Evolutionary conservation across 37 sponge, comb jelly and placozoan species (phyloP).

Genomic region (Mnemiopsis leidyi): DNA sequence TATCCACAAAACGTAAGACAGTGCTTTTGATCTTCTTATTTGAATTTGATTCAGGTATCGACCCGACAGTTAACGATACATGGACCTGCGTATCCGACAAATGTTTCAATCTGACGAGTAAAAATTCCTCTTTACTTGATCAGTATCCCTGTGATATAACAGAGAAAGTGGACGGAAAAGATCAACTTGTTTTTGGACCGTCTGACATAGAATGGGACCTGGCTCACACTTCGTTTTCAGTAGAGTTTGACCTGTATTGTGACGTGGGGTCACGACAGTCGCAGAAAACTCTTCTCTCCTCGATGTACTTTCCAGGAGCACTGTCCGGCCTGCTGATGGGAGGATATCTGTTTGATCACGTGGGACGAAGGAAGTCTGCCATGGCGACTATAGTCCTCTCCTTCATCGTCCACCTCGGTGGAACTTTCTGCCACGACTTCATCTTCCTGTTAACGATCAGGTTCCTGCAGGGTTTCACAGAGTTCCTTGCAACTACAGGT

Average conservation of each 20-base stretch:
- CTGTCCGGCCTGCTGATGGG: background rate
- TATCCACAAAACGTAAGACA: no score
- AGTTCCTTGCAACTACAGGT: background rate
- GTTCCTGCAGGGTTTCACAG: background rate
- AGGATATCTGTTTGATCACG: background rate
- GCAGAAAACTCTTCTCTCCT: background rate
- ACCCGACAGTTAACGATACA: background rate
- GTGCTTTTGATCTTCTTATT: no score
- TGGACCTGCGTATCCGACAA: background rate
- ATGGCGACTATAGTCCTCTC: background rate
- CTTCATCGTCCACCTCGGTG: background rate
- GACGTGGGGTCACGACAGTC: background rate
- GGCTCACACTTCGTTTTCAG: background rate
- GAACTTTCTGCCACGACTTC: slow-evolving; percentile 24
- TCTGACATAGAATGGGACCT: background rate
- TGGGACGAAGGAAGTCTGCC: background rate
- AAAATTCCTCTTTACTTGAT: background rate
- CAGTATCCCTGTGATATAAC: background rate
- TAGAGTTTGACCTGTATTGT: slow-evolving; percentile 47
- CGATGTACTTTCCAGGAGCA: slow-evolving; percentile 52
- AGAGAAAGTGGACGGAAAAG: background rate
- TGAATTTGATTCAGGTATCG: background rate
- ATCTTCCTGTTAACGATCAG: slow-evolving; percentile 33
- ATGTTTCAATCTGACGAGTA: background rate
- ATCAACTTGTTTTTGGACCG: background rate